These are phyloP conservation scores for Diceros bicornis DNA, from an alignment of 2,797 vertebrate genomes.

Conservation along the genomic window DNA sequence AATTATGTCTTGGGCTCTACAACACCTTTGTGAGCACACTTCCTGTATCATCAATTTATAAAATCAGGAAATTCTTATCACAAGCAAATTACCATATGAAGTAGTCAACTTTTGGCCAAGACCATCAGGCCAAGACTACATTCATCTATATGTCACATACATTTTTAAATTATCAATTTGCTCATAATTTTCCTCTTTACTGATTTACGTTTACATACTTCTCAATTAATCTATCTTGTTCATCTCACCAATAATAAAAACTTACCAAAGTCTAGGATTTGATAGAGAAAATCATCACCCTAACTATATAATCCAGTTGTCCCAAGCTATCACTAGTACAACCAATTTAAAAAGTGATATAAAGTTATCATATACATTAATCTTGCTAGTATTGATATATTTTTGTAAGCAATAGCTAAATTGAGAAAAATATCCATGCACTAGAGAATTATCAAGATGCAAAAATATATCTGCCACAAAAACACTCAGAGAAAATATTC, in stretches of 20 bases:
- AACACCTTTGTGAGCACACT: not conserved
- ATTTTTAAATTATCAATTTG: not conserved
- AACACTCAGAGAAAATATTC: not conserved
- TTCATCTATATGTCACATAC: not conserved
- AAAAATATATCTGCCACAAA: not conserved
- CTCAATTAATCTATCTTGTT: not conserved
- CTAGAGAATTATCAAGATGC: not conserved
- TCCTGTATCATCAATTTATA: not conserved
- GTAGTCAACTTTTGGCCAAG: not conserved
- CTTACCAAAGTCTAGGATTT: not conserved
- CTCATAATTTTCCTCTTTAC: not conserved
- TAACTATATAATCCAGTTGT: not conserved
- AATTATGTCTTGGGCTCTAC: not conserved
- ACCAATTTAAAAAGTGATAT: not conserved
- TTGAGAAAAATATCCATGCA: not conserved
- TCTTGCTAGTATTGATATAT: not conserved
- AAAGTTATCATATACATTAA: not conserved
- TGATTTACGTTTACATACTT: not conserved
- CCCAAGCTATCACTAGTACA: not conserved
- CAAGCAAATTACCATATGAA: not conserved
- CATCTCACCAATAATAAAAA: not conserved
- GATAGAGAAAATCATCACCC: not conserved
- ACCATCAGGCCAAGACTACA: not conserved
- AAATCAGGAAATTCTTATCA: not conserved
- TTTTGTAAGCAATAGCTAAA: not conserved